These are phyloP conservation scores for Neogobius melanostomus DNA, from an alignment of 2,113 vertebrate species.

Conservation along the genomic window DNA sequence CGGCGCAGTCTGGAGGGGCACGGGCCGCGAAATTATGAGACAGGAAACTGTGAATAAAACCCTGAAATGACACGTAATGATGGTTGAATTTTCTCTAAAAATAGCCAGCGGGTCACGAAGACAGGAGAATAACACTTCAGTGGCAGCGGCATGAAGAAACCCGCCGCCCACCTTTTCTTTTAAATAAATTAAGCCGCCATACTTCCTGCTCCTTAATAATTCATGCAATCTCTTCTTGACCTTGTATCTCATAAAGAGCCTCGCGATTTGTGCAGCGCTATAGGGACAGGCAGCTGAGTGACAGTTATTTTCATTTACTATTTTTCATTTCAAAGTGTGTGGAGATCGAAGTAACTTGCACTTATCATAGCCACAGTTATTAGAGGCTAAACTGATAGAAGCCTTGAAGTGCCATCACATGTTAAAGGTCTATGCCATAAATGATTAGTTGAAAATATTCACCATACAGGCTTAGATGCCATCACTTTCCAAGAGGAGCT, in stretches of 20 bases:
- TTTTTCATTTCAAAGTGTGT: conserved; percentile 13
- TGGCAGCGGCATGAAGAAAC: conserved; percentile 10
- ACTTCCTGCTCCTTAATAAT: conserved; percentile 43
- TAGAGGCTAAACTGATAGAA: conserved; percentile 41
- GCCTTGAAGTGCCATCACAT: conserved; percentile 54
- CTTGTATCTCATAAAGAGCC: conserved; percentile 29
- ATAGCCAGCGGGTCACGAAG: conserved; percentile 24
- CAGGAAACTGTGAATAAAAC: conserved; percentile 29
- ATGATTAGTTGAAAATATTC: conserved; percentile 8
- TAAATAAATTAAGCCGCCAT: conserved; percentile 50
- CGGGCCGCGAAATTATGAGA: conserved; percentile 13
- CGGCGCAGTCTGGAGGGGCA: not conserved
- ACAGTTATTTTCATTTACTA: not conserved
- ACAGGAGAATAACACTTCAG: conserved; percentile 41
- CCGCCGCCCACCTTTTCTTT: conserved; percentile 37
- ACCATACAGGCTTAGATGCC: conserved; percentile 5
- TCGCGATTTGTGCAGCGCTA: conserved; percentile 19
- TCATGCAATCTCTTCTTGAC: conserved; percentile 28
- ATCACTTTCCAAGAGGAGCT: conserved; percentile 16
- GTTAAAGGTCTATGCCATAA: conserved; percentile 6
- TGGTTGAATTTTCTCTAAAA: conserved; percentile 12
- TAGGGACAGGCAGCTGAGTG: not conserved
- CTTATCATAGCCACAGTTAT: conserved; percentile 47
- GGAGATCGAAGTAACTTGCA: conserved; percentile 44
- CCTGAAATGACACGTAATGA: conserved; percentile 1